These are phyloP conservation scores for Taenioides sp. DNA, from an alignment of 2,797 vertebrate genomes.

Conservation along the genomic window DNA sequence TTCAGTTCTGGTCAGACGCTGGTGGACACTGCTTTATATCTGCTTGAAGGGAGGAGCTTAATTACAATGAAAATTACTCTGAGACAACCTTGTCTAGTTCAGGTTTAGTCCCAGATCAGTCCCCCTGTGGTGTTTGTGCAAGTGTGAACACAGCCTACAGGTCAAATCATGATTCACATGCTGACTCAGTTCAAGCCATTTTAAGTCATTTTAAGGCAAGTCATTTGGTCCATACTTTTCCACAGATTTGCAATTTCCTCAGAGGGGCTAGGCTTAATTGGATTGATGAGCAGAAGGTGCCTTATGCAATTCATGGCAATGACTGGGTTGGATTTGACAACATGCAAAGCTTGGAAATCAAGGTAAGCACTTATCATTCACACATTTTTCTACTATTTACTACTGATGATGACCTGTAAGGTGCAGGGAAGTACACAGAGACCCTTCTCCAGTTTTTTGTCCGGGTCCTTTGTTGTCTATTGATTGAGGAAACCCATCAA, in stretches of 20 bases:
- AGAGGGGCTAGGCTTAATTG: constrained; percentile 60
- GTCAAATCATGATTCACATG: background rate
- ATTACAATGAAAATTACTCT: too few species aligned
- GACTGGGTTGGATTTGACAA: constrained; percentile 86
- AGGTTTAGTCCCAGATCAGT: background rate
- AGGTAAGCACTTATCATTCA: constrained; percentile 67
- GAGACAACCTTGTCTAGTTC: background rate
- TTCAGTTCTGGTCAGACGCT: too few species aligned
- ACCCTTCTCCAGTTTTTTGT: too few species aligned
- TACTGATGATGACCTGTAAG: background rate
- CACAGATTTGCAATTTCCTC: constrained; percentile 81
- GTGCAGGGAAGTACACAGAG: too few species aligned
- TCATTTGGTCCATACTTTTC: background rate
- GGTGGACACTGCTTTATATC: too few species aligned
- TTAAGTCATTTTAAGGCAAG: too few species aligned
- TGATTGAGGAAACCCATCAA: too few species aligned
- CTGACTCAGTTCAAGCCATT: too few species aligned
- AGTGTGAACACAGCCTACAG: background rate
- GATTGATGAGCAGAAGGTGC: constrained; percentile 79
- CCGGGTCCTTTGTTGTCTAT: too few species aligned
- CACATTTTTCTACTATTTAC: background rate
- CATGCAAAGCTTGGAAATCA: constrained; percentile 75
- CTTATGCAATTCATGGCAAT: constrained; percentile 74
- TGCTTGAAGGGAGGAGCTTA: too few species aligned
- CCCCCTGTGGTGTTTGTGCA: background rate